Conservation (phyloP, 1,140 invertebrate genomes). For the Eurosta solidaginis region DNA sequence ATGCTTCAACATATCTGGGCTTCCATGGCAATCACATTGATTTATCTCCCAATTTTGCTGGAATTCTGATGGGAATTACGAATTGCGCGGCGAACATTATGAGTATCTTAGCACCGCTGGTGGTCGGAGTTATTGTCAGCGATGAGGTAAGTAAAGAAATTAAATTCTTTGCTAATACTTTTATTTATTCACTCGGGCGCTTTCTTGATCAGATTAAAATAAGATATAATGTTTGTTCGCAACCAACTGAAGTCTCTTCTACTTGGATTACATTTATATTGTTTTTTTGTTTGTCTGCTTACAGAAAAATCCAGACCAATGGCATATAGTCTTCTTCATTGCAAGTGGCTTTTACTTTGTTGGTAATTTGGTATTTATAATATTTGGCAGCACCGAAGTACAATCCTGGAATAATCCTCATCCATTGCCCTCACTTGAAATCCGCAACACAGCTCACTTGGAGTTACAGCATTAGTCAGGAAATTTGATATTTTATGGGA, state of each 20-base stretch:
- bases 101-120: slow-evolving; percentile 74
- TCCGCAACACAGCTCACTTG: slow-evolving; percentile 29
- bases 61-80: slow-evolving; percentile 72
- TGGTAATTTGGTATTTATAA: slow-evolving; percentile 71
- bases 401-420: slow-evolving; percentile 71
- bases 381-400: slow-evolving; percentile 68
- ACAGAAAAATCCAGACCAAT: slow-evolving; percentile 65
- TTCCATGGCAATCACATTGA: slow-evolving; percentile 74
- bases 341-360: slow-evolving; percentile 71
- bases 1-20: slow-evolving; percentile 77
- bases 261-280: too few species aligned
- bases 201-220: too few species aligned
- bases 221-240: neutral
- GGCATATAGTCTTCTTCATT: slow-evolving; percentile 78
- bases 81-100: slow-evolving; percentile 77
- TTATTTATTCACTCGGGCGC: too few species aligned
- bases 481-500: neutral
- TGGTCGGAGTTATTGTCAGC: slow-evolving; percentile 68
- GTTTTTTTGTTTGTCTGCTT: slow-evolving; percentile 48
- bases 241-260: neutral
- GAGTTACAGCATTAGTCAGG: slow-evolving; percentile 33
- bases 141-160: slow-evolving; percentile 64
- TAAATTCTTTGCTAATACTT: neutral
- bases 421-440: slow-evolving; percentile 27
- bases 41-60: slow-evolving; percentile 77